Evolutionary conservation across 2,797 vertebrate species (phyloP), one percentile per base, ranked within the genome.

Genomic region (Pangasius sanitwongsei): DNA sequence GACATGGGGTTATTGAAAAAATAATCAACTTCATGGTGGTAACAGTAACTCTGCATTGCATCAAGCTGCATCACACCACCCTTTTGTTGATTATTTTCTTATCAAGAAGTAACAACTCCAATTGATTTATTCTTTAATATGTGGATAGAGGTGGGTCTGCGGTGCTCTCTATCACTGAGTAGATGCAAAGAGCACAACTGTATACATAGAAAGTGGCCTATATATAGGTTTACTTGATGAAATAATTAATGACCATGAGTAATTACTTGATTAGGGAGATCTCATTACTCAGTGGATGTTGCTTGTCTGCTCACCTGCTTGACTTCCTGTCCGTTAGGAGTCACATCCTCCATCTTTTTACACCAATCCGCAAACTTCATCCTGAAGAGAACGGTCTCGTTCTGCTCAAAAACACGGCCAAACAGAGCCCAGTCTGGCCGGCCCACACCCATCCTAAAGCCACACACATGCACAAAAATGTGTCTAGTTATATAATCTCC

Each of bases 371-470:
- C 90, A 80, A 97, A 97, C 94, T 97, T 97, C 91, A 95, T 94
- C 86, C 92, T 95, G 94, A 97, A 97, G 89, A 97, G 94, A 85
- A 89, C 57, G 0, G 97, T 97, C 93, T 97, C 95, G 0, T 91
- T 93, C 91, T 92, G 86, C 91, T 97, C 94, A 0, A 94, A 93
- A 70, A 97, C 72, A 55, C 95, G 93, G 48, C 95, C 95, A 13
- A 97, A 96, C 90, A 97, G 87, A 9, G 95, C 94, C 97, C 97
- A 97, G 91, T 82, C 84, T 55, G 97, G 97, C 41, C 97, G 95
- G 0, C 96, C 95, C 85, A 94, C 92, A 1, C 96, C 96, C 84
- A 78, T 94, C 90, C 96, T 97, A 92, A 61, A 74, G 80, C 89
- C 85, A 70, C 85, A 25, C 48, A 50, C 28, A 20, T 15, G 48